phyloP scores from a whole-genome alignment of 2,113 vertebrate genomes.

The Scortum barcoo region DNA sequence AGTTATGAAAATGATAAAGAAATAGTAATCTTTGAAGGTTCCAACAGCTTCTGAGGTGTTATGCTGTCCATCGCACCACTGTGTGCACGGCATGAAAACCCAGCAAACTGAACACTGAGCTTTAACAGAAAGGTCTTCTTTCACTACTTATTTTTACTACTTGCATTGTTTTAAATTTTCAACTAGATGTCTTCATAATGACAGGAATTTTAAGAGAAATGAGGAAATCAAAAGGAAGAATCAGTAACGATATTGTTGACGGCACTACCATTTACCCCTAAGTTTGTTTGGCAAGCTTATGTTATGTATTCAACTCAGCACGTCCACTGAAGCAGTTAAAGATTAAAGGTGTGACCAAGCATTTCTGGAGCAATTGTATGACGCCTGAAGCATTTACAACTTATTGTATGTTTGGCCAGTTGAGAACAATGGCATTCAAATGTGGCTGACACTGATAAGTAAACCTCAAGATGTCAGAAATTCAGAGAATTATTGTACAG shows the following conservation, averaged over 20 bases:
- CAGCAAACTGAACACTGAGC: background rate
- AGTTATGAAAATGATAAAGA: background rate
- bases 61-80: background rate
- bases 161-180: background rate
- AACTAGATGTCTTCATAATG: background rate
- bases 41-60: background rate
- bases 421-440: conserved; percentile 1
- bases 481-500: background rate
- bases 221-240: background rate
- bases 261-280: no score
- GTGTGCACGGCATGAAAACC: background rate
- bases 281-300: no score
- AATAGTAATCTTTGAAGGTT: background rate
- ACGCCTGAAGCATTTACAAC: background rate
- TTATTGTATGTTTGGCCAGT: background rate
- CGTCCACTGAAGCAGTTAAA: conserved; percentile 1
- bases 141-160: background rate
- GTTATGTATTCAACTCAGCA: no score
- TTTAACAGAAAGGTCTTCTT: background rate
- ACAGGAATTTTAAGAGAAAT: background rate
- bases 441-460: background rate
- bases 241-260: background rate
- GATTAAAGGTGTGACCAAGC: background rate
- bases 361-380: background rate
- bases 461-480: background rate